Evolutionary conservation across 2,888 invertebrate species (phyloP).

Genomic region (Stegana nigrithorax): DNA sequence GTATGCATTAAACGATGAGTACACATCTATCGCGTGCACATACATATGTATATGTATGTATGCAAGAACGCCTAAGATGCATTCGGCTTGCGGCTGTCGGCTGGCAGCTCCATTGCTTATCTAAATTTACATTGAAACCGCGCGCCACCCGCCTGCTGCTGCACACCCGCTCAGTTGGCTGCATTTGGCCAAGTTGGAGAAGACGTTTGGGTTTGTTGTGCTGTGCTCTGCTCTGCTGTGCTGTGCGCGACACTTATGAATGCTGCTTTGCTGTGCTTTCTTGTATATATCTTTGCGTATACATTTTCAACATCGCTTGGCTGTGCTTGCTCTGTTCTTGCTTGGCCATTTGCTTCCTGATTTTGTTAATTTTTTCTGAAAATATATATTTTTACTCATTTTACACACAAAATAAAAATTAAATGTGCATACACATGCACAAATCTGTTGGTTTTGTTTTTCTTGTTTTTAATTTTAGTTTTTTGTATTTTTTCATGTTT

Average conservation of each 20-base stretch:
- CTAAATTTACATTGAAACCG: constrained; percentile 46
- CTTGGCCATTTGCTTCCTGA: constrained; percentile 21
- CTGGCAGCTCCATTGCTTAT: no score
- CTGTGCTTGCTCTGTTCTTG: no score
- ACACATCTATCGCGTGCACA: constrained; percentile 40
- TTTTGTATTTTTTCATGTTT: not conserved
- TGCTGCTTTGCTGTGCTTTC: no score
- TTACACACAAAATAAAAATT: constrained; percentile 11
- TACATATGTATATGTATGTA: constrained; percentile 21
- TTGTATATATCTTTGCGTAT: no score
- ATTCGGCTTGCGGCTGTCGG: constrained; percentile 41
- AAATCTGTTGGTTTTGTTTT: not conserved
- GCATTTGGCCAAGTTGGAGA: no score
- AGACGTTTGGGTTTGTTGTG: not conserved
- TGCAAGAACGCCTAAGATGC: constrained; percentile 14
- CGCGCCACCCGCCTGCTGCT: no score
- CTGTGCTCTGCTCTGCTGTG: constrained; percentile 3
- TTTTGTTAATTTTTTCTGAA: constrained; percentile 31
- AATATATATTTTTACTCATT: constrained; percentile 15
- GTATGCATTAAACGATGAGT: constrained; percentile 1
- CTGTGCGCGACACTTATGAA: constrained; percentile 22
- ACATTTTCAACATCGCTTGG: no score
- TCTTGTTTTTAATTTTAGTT: constrained; percentile 1
- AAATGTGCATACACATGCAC: not conserved
- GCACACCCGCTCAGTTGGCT: no score